Percentiles rank a stretch among this genome's conserved stretches.
phyloP scores from a whole-genome alignment of 2,797 vertebrate genomes.

The Leptodactylus fallax region DNA sequence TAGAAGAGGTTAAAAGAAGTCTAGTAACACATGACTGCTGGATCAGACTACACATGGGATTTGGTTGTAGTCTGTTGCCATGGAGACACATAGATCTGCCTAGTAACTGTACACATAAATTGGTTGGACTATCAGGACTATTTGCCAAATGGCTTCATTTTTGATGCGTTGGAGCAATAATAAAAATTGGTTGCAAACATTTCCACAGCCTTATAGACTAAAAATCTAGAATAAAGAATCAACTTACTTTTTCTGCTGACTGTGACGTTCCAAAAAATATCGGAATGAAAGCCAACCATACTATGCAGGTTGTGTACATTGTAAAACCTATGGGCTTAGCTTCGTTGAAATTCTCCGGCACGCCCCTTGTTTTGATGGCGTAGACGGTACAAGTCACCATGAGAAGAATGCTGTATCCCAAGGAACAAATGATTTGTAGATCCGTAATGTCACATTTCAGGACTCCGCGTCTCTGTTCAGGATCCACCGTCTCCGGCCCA shows the following conservation, averaged over 20 bases:
- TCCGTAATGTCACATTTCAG: conserved; percentile 99
- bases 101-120: neutral
- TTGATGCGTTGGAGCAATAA: neutral
- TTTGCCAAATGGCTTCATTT: neutral
- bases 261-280: conserved; percentile 99
- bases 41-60: neutral
- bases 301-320: conserved; percentile 99
- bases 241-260: conserved; percentile 97
- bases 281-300: conserved; percentile 99
- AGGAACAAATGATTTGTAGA: conserved; percentile 97
- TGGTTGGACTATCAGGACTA: too few relatives aligned
- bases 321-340: conserved; percentile 99
- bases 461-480: conserved; percentile 89
- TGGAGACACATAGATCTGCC: neutral
- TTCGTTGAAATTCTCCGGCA: conserved; percentile 99
- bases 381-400: conserved; percentile 99
- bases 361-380: conserved; percentile 98
- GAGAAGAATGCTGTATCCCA: conserved; percentile 98
- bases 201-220: neutral
- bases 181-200: neutral
- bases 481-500: conserved; percentile 93
- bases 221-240: neutral
- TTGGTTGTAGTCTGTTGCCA: neutral
- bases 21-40: too few relatives aligned
- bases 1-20: too few relatives aligned